Percentiles rank a stretch among this genome's conserved stretches.
Evolutionary conservation across 2,113 vertebrate genomes (phyloP).

Genomic region (Cacatua alba): DNA sequence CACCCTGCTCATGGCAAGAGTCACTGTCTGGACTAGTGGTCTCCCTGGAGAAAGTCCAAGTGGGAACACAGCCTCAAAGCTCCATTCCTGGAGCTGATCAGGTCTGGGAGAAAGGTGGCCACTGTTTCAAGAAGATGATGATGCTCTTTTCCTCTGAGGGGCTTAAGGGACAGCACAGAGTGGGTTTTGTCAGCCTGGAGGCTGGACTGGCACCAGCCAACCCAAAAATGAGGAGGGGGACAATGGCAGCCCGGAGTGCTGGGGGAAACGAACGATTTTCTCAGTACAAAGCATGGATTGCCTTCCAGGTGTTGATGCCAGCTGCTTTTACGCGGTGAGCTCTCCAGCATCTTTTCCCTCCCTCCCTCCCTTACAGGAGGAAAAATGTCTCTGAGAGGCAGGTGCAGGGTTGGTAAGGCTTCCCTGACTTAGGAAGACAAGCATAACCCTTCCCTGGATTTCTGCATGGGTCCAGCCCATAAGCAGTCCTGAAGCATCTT

Average conservation of each 20-base stretch:
- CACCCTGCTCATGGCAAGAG: slow-evolving; percentile 26
- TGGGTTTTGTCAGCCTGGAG: not conserved
- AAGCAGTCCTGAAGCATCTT: not conserved
- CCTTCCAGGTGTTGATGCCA: not conserved
- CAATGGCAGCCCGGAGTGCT: not conserved
- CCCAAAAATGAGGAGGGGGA: not conserved
- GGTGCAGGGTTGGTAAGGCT: not conserved
- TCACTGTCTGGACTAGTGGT: slow-evolving; percentile 44
- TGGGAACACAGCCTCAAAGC: not conserved
- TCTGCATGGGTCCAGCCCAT: not conserved
- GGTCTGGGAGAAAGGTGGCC: not conserved
- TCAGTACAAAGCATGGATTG: not conserved
- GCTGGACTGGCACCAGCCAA: not conserved
- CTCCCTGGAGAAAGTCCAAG: slow-evolving; percentile 51
- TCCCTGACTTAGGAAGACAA: not conserved
- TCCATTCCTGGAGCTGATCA: not conserved
- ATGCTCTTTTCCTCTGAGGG: not conserved
- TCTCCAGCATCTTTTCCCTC: not conserved
- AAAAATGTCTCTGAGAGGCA: not conserved
- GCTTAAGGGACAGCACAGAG: not conserved
- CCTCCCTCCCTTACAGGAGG: not conserved
- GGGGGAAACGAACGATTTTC: not conserved
- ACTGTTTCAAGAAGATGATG: not conserved
- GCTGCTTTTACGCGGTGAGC: not conserved
- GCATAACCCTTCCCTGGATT: not conserved